Conservation (phyloP, 2,888 invertebrate species). For the Drosophila anceps region DNA sequence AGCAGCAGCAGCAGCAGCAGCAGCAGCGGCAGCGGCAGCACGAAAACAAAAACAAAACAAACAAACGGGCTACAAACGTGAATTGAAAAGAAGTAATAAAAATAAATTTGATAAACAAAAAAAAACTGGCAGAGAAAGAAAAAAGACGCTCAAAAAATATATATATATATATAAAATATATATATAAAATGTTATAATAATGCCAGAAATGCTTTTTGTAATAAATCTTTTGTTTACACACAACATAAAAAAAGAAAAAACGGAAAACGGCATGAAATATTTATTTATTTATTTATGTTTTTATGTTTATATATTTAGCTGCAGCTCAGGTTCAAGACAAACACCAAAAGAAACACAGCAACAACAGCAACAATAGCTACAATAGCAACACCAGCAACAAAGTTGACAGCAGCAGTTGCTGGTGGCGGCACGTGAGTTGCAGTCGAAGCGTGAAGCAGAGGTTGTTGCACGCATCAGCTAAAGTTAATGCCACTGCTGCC, state of each 20-base stretch:
- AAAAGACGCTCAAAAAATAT: slow-evolving; percentile 26
- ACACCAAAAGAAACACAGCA: slow-evolving; percentile 22
- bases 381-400: slow-evolving; percentile 6
- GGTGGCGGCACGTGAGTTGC: slow-evolving; percentile 34
- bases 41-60: slow-evolving; percentile 55
- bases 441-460: slow-evolving; percentile 69
- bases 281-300: slow-evolving; percentile 72
- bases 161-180: slow-evolving; percentile 29
- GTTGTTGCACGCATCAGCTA: slow-evolving; percentile 75
- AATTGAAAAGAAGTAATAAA: slow-evolving; percentile 78
- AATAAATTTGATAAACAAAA: slow-evolving; percentile 68
- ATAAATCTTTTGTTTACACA: slow-evolving; percentile 77
- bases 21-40: slow-evolving; percentile 50
- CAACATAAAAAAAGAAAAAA: slow-evolving; percentile 36
- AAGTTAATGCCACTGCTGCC: slow-evolving; percentile 28
- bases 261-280: slow-evolving; percentile 55
- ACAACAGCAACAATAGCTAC: slow-evolving; percentile 6
- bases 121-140: neutral
- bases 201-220: slow-evolving; percentile 70
- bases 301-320: slow-evolving; percentile 26
- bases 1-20: slow-evolving; percentile 54
- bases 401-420: slow-evolving; percentile 14
- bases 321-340: slow-evolving; percentile 72
- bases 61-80: slow-evolving; percentile 51
- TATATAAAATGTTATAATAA: slow-evolving; percentile 59